These are phyloP conservation scores for Hemichromis elongatus DNA, from an alignment of 2,113 vertebrate genomes.

Conservation along the genomic window DNA sequence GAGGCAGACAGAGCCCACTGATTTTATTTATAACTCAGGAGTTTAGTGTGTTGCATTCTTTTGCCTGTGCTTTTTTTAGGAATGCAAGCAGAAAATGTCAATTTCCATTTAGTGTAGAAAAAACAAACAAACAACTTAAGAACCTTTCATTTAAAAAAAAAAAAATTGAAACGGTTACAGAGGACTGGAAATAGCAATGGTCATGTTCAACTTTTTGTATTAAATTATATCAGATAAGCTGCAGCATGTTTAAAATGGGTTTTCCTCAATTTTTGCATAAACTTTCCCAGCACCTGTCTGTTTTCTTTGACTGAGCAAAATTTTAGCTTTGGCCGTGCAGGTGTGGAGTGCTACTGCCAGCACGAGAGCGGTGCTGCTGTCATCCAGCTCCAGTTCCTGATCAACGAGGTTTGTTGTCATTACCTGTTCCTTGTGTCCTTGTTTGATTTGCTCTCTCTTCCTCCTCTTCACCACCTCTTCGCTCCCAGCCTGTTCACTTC, in stretches of 20 bases:
- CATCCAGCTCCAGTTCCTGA: conserved; percentile 98
- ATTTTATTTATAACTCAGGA: conserved; percentile 52
- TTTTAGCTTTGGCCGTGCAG: conserved; percentile 88
- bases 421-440: not conserved
- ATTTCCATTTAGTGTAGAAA: not conserved
- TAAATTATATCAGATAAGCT: not conserved
- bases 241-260: not conserved
- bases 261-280: not conserved
- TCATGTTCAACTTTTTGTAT: not conserved
- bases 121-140: not conserved
- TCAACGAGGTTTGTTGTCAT: conserved; percentile 85
- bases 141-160: not conserved
- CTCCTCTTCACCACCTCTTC: not conserved
- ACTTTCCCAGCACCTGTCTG: not conserved
- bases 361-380: conserved; percentile 93
- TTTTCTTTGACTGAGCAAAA: conserved; percentile 78
- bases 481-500: not conserved
- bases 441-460: not conserved
- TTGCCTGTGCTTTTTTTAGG: not conserved
- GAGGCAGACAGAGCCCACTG: conserved; percentile 14
- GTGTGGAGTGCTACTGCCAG: conserved; percentile 96
- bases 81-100: not conserved
- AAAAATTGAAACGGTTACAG: not conserved
- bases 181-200: not conserved
- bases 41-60: conserved; percentile 8